Base-by-base conservation (phyloP, 2,113 vertebrate species). In the Myotis davidii region DNA sequence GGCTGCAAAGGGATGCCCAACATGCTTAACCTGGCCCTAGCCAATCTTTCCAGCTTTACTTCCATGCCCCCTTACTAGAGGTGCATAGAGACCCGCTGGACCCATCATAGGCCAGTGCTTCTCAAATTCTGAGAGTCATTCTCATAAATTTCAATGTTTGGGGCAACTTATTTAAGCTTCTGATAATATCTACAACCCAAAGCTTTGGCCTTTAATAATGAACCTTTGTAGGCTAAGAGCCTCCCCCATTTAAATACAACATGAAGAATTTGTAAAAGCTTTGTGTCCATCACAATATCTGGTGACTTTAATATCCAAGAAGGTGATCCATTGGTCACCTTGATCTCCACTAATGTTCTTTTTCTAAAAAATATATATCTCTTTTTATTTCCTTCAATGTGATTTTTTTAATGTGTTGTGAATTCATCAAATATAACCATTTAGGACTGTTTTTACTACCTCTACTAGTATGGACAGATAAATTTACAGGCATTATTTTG, bases 381-480 rank as follows among this genome's bases (percentile, higher is more conserved):
- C 37, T 34, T 20, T 23, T 56, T 56, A 77, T 91, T 92, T 94
- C 56, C 64, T 85, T 95, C 87, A 65, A 67, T 37, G 32, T 89
- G 48, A 56, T 79, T 64, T 73, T 56, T 72, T 86, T 82, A 85
- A 21, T 42, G 4, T 65, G 65, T 59, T 79, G 9, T 87, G 14
- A 87, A 96, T 45, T 85, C 42, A 90, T 91, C 34, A 88, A 64
- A 79, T 73, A 92, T 32, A 94, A 88, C 42, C 50, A 84, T 48
- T 65, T 56, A 82, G 54, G 72, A 73, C 52, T 88, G 2, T 76
- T 95, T 88, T 76, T 79, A 90, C 29, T 85, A 76, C n/a, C 69
- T 94, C 65, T 59, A 85, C 50, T 83, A 81, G 3, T 88, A 79
- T 25, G 91, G 56, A 90, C 59, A 88, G 61, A 25, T 65, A 85